Percentiles rank a stretch among this genome's conserved stretches.
phyloP scores from a whole-genome alignment of 2,888 invertebrate species.

The Drosophila atroscutellata region DNA sequence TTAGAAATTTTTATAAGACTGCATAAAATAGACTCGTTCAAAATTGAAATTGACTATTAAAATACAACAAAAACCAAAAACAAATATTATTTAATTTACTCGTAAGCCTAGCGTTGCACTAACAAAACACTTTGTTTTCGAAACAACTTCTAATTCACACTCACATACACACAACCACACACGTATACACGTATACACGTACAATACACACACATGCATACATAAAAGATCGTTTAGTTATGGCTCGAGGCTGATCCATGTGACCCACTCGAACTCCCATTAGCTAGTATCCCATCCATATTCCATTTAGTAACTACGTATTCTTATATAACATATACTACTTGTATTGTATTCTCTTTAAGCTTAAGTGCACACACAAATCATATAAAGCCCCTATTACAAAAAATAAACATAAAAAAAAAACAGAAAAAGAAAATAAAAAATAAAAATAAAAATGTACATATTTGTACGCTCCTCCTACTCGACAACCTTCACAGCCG shows the following conservation, averaged over 20 bases:
- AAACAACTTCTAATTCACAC: constrained; percentile 3
- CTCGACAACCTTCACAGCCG: constrained; percentile 70
- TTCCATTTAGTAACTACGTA: constrained; percentile 32
- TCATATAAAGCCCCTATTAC: constrained; percentile 16
- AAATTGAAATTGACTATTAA: constrained; percentile 53
- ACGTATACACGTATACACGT: not conserved
- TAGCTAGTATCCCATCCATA: constrained; percentile 29
- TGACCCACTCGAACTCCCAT: constrained; percentile 8
- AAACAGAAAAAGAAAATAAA: constrained; percentile 17
- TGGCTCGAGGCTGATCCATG: constrained; percentile 6
- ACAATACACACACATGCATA: constrained; percentile 5
- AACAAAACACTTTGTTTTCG: constrained; percentile 17
- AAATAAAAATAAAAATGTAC: constrained; percentile 36
- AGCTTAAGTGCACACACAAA: constrained; percentile 59
- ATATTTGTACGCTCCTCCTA: constrained; percentile 69
- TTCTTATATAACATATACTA: constrained; percentile 22
- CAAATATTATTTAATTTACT: constrained; percentile 24
- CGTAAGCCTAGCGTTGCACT: constrained; percentile 59
- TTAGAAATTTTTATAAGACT: constrained; percentile 14
- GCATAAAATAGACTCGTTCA: constrained; percentile 53
- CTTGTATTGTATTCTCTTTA: constrained; percentile 48
- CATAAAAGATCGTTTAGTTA: constrained; percentile 15
- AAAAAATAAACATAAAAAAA: constrained; percentile 1
- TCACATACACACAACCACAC: constrained; percentile 6
- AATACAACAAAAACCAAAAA: constrained; percentile 11